Evolutionary conservation across 2,113 vertebrate genomes (phyloP).

Genomic region (Pseudopodoces humilis): DNA sequence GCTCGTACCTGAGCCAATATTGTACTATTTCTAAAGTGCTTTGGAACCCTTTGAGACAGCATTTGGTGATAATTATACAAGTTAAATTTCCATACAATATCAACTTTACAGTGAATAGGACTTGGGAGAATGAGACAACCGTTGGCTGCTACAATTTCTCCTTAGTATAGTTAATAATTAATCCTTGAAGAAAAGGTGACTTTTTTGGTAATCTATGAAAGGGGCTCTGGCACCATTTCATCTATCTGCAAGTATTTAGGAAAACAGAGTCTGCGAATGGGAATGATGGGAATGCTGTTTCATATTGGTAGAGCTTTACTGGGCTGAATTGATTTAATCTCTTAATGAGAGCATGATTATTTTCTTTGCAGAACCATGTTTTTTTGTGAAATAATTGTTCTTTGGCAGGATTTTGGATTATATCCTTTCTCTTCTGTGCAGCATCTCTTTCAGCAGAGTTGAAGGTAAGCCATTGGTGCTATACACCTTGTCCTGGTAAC

Average conservation of each 20-base stretch:
- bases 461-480: neutral
- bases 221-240: neutral
- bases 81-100: neutral
- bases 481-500: neutral
- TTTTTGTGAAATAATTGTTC: neutral
- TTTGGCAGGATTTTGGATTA: neutral
- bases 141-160: neutral
- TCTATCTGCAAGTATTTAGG: neutral
- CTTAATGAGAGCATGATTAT: neutral
- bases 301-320: neutral
- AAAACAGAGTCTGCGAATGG: neutral
- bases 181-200: neutral
- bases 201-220: neutral
- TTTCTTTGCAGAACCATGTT: neutral
- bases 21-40: neutral
- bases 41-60: neutral
- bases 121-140: neutral
- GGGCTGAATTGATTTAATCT: neutral
- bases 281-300: neutral
- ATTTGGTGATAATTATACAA: neutral
- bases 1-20: neutral
- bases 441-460: neutral
- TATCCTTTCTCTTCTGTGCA: neutral
- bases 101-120: neutral
- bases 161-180: neutral